Evolutionary conservation across 2,797 vertebrate species (phyloP).

Genomic region (Centropyge bicolor): DNA sequence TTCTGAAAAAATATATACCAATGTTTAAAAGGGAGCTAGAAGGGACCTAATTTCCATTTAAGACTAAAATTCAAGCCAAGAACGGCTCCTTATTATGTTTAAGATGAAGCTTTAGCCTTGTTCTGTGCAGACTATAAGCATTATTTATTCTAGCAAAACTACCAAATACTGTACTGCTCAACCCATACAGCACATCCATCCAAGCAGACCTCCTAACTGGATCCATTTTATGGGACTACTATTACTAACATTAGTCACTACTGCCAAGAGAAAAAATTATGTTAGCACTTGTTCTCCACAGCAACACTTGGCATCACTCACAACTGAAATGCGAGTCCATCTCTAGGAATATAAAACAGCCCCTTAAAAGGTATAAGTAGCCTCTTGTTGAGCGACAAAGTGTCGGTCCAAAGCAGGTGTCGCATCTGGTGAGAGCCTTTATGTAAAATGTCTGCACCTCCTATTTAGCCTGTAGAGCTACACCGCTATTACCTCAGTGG

Average conservation of each 20-base stretch:
- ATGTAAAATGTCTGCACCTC: conserved; percentile 65
- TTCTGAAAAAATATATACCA: background rate
- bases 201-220: conserved; percentile 24
- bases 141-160: conserved; percentile 12
- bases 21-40: background rate
- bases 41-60: background rate
- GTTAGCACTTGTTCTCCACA: conserved; percentile 40
- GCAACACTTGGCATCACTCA: conserved; percentile 42
- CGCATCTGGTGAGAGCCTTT: conserved; percentile 53
- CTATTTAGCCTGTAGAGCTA: conserved; percentile 46
- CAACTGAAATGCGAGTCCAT: conserved; percentile 54
- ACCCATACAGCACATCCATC: conserved; percentile 1
- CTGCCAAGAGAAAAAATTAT: conserved; percentile 34
- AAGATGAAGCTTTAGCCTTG: conserved; percentile 3
- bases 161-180: conserved; percentile 14
- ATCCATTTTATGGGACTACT: conserved; percentile 48
- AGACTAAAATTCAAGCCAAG: conserved; percentile 2
- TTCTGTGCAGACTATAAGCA: background rate
- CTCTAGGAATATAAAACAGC: conserved; percentile 56
- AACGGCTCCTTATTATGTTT: background rate
- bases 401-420: conserved; percentile 54
- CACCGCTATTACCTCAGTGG: conserved; percentile 43
- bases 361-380: conserved; percentile 52
- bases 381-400: conserved; percentile 53
- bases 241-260: conserved; percentile 23